phyloP scores from a whole-genome alignment of 1,140 invertebrate species.

The Wiebesia pumilae region DNA sequence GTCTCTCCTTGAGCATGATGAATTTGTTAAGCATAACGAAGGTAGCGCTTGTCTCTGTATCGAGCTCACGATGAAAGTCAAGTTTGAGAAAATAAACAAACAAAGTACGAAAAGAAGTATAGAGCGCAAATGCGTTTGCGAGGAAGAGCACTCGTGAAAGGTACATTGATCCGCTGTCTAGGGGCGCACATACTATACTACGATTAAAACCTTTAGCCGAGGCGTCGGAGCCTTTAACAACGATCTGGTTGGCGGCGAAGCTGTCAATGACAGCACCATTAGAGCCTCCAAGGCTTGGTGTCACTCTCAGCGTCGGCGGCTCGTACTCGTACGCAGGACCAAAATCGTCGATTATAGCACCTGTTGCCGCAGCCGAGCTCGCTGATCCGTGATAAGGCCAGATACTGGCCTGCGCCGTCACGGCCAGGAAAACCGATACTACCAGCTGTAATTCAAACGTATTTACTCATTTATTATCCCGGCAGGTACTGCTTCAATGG shows the following conservation, averaged over 20 bases:
- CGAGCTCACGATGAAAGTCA: too few relatives aligned
- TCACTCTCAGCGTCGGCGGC: not conserved
- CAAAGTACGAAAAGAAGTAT: too few relatives aligned
- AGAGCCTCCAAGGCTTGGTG: not conserved
- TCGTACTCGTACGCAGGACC: conserved; percentile 48
- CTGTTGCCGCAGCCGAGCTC: conserved; percentile 57
- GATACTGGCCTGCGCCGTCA: conserved; percentile 53
- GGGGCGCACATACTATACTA: not conserved
- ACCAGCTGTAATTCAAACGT: conserved; percentile 50
- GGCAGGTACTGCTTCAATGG: not conserved
- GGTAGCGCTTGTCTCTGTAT: too few relatives aligned
- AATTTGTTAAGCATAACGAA: too few relatives aligned
- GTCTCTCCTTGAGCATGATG: too few relatives aligned
- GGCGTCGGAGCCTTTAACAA: conserved; percentile 10
- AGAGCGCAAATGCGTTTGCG: too few relatives aligned
- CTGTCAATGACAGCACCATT: not conserved
- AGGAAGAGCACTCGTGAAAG: not conserved
- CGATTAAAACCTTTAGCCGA: not conserved
- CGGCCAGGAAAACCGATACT: conserved; percentile 52
- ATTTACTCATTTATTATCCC: conserved; percentile 1
- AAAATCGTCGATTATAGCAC: conserved; percentile 45
- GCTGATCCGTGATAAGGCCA: conserved; percentile 60
- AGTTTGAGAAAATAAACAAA: too few relatives aligned
- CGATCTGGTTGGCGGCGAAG: not conserved
- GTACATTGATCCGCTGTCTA: not conserved